Evolutionary conservation across 2,888 invertebrate species (phyloP), one percentile per base, ranked within the genome.

Genomic region (Eristalis tenax): DNA sequence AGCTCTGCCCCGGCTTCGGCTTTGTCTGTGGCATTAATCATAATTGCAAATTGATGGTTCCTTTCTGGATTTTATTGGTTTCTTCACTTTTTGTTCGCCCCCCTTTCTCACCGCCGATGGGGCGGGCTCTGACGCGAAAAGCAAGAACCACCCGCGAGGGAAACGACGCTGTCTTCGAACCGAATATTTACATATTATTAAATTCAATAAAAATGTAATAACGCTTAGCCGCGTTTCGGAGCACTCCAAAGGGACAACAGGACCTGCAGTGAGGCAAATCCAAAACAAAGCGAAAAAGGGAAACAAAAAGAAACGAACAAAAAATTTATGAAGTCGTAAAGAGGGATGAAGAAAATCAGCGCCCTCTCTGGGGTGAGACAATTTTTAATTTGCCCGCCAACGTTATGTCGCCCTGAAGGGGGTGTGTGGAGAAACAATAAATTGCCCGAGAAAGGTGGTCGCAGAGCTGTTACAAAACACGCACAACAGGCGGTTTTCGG

Each of bases 41-140:
- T 87, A 87, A 83, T 87, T 83, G 79, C 76, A 83, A 87, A 87
- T 87, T 87, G 83, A 87, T 87, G 71, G 83, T 61, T 76, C 80
- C 40, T 71, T 80, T 80, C 87, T 87, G 87, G 87, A 76, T 87
- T 87, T 83, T 76, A 87, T 87, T 79, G 87, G 76, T 64, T 68
- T 43, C 56, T 50, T 11, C 35, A 61, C 26, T 68, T 50, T 32
- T 22, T 43, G 38, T 26, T 15, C 59, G 59, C 26, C 4, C 10
- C 32, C 59, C 28, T 35, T 11, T 43, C 57, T 23, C 43, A 50
- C 18, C 18, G 5, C 18, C 22, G 2, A 38, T 1, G 57, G 23
- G 57, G 26, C 8, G 32, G 35, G 43, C 69, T 35, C 63, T 18
- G 15, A 4, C 15, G 18, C 26, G 28, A 22, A 23, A 32, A 4